A percentile compares a stretch with the other conserved stretches of the same genome.
Evolutionary conservation across 2,113 vertebrate species (phyloP).

Genomic region (Scomber scombrus): DNA sequence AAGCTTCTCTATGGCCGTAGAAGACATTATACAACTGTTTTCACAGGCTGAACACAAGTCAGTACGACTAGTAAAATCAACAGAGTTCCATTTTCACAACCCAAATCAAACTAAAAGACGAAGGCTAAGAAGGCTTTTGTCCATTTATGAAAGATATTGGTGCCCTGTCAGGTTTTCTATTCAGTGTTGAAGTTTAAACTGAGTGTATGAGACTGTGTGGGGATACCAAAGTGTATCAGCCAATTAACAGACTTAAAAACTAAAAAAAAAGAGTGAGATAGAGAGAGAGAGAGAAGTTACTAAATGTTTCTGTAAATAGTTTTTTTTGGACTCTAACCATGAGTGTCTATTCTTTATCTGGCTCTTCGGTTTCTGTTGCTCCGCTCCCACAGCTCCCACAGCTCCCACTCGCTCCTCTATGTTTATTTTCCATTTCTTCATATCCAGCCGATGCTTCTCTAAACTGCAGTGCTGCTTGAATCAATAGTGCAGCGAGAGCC

Average conservation of each 20-base stretch:
- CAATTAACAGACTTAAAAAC: not conserved
- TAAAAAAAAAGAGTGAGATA: not conserved
- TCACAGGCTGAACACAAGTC: too few species aligned
- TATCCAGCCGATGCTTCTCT: constrained; percentile 36
- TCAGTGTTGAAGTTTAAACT: not conserved
- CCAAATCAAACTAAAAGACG: not conserved
- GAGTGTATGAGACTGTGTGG: not conserved
- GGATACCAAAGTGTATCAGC: not conserved
- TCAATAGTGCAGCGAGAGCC: constrained; percentile 61
- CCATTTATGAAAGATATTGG: not conserved
- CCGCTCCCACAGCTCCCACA: constrained; percentile 32
- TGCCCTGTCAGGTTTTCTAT: not conserved
- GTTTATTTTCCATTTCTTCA: constrained; percentile 65
- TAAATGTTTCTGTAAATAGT: constrained; percentile 8
- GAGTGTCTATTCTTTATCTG: constrained; percentile 33
- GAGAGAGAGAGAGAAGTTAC: not conserved
- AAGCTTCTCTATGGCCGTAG: not conserved
- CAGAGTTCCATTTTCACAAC: not conserved
- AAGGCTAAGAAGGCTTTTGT: too few species aligned
- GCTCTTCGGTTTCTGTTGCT: constrained; percentile 12
- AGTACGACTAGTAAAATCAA: too few species aligned
- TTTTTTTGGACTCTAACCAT: constrained; percentile 16
- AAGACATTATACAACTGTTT: not conserved
- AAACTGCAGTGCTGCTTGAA: constrained; percentile 61
- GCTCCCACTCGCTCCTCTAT: constrained; percentile 49